Percentiles rank a stretch among this genome's conserved stretches.
Evolutionary conservation across 2,797 vertebrate genomes (phyloP).

Genomic region (Cercopithecus mitis): DNA sequence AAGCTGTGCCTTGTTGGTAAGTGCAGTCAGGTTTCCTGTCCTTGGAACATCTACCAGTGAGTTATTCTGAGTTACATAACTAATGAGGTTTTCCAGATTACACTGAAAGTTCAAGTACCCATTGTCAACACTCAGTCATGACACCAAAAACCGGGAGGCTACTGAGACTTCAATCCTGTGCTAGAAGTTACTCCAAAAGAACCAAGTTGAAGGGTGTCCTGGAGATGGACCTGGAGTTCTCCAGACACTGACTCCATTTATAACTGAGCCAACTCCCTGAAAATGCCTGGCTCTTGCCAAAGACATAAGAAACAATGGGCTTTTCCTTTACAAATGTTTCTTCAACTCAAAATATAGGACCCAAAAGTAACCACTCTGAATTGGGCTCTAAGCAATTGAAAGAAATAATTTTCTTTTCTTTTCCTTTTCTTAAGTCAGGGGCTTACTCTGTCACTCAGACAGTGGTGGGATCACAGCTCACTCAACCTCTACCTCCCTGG

Average conservation of each 20-base stretch:
- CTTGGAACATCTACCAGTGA: conserved; percentile 46
- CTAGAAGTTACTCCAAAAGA: conserved; percentile 3
- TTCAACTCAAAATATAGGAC: background rate
- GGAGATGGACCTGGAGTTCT: background rate
- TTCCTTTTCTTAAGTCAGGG: background rate
- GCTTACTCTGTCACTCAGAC: background rate
- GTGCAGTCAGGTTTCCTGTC: background rate
- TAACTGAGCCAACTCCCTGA: background rate
- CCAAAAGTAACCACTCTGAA: background rate
- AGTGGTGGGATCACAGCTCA: background rate
- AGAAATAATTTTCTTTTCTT: background rate
- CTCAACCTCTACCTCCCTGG: background rate
- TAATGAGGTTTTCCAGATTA: conserved; percentile 60
- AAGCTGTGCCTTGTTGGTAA: background rate
- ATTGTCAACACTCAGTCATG: background rate
- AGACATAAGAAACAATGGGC: background rate
- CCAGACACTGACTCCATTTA: background rate
- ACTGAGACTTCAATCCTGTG: background rate
- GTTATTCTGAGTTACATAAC: background rate
- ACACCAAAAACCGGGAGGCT: background rate
- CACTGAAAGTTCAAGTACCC: conserved; percentile 32
- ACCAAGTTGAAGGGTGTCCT: background rate
- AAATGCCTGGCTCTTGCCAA: background rate
- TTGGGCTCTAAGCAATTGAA: background rate
- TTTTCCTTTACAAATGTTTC: background rate